Evolutionary conservation across 2,888 invertebrate genomes (phyloP), one percentile per base, ranked within the genome.

Genomic region (Drosophila glabriapex): DNA sequence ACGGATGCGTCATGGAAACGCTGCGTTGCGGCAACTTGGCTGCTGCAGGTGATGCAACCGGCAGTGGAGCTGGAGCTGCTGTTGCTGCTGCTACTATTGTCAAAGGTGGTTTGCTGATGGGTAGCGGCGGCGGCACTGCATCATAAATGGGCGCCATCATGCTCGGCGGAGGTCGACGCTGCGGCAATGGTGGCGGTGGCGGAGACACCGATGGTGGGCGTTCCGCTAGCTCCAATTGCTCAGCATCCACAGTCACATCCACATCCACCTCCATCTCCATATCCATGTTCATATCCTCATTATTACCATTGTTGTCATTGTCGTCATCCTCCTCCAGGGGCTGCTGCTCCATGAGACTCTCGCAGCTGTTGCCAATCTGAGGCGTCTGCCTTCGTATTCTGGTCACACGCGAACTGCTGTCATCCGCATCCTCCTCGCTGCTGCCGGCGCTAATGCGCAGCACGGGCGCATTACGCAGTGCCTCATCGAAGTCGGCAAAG

Each of bases 401-500:
- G 5, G 84, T 84, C 16, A 82, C 62, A 12, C 76, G 54, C 9
- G 82, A 80, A 12, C 76, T 71, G 46, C 71, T 71, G 19, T 77
- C 81, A 9, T 91, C 90, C 10, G 79, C 78, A 35, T 86, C 87
- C 31, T 88, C 86, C 49, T 83, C 85, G 39, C 89, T 88, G 25
- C 66, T 81, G 6, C 71, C 76, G 1, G 69, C 76, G 49, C 76
- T 78, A 4, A 92, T 92, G n/a, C 84, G 78, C 28, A 92, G 65
- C 2, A 93, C 86, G 0, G 93, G 93, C 4, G 90, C 92, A 73
- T 93, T 90, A 10, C 89, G 86, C 46, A 93, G 73, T 9, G 85
- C 91, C 62, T 93, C 93, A 22, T 93, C 93, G 68, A 93, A 93
- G 58, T 93, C 93, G 16, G 86, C 92, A 59, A 93, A 93, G 3